These are phyloP conservation scores for Mus spicilegus DNA, from an alignment of 2,113 vertebrate species.

Conservation along the genomic window DNA sequence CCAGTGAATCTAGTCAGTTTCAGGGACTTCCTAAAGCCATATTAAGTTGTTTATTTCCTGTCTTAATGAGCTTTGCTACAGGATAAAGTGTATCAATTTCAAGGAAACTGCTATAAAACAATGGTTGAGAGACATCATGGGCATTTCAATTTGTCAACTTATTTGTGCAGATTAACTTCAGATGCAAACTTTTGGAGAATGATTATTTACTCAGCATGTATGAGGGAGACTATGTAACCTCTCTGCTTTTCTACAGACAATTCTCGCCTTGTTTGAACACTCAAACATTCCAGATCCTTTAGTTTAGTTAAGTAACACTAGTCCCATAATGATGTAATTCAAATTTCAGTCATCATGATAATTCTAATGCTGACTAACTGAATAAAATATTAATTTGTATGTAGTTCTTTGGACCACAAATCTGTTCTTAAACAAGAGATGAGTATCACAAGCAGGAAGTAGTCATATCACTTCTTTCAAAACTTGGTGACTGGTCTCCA, in stretches of 20 bases:
- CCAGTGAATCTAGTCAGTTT: background rate
- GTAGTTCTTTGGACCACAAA: too few relatives aligned
- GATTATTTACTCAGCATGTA: constrained; percentile 4
- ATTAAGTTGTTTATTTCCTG: background rate
- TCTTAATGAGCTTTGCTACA: background rate
- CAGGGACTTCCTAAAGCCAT: background rate
- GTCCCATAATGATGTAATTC: too few relatives aligned
- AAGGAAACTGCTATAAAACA: background rate
- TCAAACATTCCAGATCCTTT: constrained; percentile 10
- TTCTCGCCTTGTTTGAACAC: constrained; percentile 31
- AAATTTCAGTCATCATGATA: too few relatives aligned
- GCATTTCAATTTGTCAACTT: background rate
- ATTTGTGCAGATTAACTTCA: constrained; percentile 35
- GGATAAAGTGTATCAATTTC: background rate
- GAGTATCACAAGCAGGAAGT: too few relatives aligned
- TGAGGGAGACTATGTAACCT: background rate
- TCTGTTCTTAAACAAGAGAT: too few relatives aligned
- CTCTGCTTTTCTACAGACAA: background rate
- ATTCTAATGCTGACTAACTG: too few relatives aligned
- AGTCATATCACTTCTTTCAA: too few relatives aligned
- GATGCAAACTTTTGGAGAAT: background rate
- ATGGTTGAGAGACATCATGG: background rate
- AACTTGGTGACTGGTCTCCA: too few relatives aligned
- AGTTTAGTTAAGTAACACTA: constrained; percentile 17
- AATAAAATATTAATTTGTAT: too few relatives aligned